Base-by-base conservation (phyloP, 2,888 invertebrate species). In the Drosophila emarginata region DNA sequence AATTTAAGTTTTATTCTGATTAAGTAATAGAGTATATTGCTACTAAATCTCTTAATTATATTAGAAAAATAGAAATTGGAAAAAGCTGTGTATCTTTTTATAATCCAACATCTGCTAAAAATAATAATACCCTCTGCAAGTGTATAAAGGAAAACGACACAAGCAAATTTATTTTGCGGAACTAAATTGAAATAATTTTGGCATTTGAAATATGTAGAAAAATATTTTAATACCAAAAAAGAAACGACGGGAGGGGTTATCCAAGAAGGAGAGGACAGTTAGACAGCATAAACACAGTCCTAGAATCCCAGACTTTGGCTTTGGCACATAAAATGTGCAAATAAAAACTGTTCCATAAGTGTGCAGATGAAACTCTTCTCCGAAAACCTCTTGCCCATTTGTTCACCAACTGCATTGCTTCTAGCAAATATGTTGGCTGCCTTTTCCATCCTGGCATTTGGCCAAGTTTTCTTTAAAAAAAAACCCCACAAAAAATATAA, bases 151-250 rank as follows among this genome's bases (percentile, higher is more conserved):
- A 57, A 69, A 51, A 65, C 56, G 45, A 61, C 63, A 56, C 67
- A 78, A 52, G 60, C 63, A 87, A 84, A 87, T 88, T 87, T 84
- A 84, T 84, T 84, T 80, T 87, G 83, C 85, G 89, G 85, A 88
- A 84, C 83, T 84, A 84, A 84, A 84, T 88, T 88, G 87, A 88
- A 88, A 84, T 84, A 81, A 88, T 88, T 83, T 84, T 84, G 89
- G 85, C 83, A 88, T 79, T 82, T 75, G 63, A 76, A 86, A 83
- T 88, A 78, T 88, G 84, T 79, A 76, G 54, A 72, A 72, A 84
- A 76, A 83, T 86, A 67, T 83, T 78, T 80, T 73, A 78, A 80
- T 86, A 77, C 75, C 72, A 77, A 58, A 50, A 52, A 45, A 12
- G 45, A 61, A 18, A 53, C 39, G 37, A 56, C 40, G 50, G 26